Percentiles rank a stretch among this genome's conserved stretches.
Evolutionary conservation across 2,888 invertebrate species (phyloP).

Genomic region (Hesperia comma): DNA sequence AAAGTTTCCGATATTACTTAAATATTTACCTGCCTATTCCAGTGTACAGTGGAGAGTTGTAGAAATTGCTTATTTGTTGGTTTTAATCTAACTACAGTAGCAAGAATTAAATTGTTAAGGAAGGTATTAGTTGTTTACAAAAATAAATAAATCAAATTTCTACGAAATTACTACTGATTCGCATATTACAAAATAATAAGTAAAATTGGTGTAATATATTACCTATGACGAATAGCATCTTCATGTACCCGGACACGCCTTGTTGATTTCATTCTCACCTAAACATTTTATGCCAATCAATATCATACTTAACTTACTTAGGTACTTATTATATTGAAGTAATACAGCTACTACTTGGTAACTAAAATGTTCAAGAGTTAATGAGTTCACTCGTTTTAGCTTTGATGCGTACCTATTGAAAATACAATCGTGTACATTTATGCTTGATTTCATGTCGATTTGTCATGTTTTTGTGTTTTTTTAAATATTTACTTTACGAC

Average conservation of each 20-base stretch:
- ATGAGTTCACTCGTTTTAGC: slow-evolving; percentile 9
- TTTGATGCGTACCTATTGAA: not conserved
- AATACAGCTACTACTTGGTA: not conserved
- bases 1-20: not conserved
- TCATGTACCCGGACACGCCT: slow-evolving; percentile 83
- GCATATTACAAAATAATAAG: slow-evolving; percentile 56
- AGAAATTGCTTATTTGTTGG: slow-evolving; percentile 7
- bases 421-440: slow-evolving; percentile 4
- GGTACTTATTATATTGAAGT: slow-evolving; percentile 6
- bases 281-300: slow-evolving; percentile 79
- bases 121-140: slow-evolving; percentile 41
- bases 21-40: slow-evolving; percentile 19
- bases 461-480: slow-evolving; percentile 14
- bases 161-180: slow-evolving; percentile 62
- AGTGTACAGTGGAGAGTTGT: slow-evolving; percentile 1
- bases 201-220: slow-evolving; percentile 65
- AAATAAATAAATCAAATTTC: slow-evolving; percentile 50
- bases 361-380: slow-evolving; percentile 24
- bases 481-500: not conserved
- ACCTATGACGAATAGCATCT: slow-evolving; percentile 83
- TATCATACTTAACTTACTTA: slow-evolving; percentile 40
- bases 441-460: not conserved
- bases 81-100: slow-evolving; percentile 47
- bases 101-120: slow-evolving; percentile 39
- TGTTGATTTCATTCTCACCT: slow-evolving; percentile 83